Conservation (phyloP, 1,140 invertebrate genomes). For the Helicorthomorpha holstii region DNA sequence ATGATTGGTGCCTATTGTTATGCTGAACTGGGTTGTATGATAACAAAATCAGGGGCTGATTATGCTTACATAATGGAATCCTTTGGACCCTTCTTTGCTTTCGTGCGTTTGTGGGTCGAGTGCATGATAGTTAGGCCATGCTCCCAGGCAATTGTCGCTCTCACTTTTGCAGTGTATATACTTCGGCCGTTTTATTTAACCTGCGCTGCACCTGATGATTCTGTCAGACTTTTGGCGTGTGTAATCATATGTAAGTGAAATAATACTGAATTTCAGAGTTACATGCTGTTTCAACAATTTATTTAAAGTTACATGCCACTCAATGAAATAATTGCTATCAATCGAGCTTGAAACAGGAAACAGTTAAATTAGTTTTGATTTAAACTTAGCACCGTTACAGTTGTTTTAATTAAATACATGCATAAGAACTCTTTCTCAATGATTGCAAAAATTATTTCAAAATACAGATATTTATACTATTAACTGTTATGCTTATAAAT, state of each 20-base stretch:
- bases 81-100: conserved; percentile 86
- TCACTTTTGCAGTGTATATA: conserved; percentile 84
- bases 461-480: too few relatives aligned
- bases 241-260: conserved; percentile 81
- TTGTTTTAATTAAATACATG: too few relatives aligned
- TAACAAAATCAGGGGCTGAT: conserved; percentile 80
- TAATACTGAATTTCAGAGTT: too few relatives aligned
- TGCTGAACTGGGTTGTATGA: conserved; percentile 85
- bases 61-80: conserved; percentile 95
- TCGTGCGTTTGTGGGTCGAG: conserved; percentile 91
- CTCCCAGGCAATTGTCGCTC: conserved; percentile 83
- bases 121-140: conserved; percentile 93
- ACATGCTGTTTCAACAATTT: too few relatives aligned
- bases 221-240: conserved; percentile 62
- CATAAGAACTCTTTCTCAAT: too few relatives aligned
- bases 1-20: conserved; percentile 89
- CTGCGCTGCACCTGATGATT: conserved; percentile 63
- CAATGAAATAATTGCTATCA: too few relatives aligned
- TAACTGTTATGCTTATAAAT: too few relatives aligned
- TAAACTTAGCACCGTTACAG: too few relatives aligned
- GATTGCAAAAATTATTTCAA: too few relatives aligned
- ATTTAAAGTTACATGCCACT: too few relatives aligned
- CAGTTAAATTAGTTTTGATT: too few relatives aligned
- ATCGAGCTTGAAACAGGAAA: too few relatives aligned
- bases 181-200: conserved; percentile 80